Evolutionary conservation across 2,113 vertebrate species (phyloP).

Genomic region (Boulengeromyrus knoepffleri): DNA sequence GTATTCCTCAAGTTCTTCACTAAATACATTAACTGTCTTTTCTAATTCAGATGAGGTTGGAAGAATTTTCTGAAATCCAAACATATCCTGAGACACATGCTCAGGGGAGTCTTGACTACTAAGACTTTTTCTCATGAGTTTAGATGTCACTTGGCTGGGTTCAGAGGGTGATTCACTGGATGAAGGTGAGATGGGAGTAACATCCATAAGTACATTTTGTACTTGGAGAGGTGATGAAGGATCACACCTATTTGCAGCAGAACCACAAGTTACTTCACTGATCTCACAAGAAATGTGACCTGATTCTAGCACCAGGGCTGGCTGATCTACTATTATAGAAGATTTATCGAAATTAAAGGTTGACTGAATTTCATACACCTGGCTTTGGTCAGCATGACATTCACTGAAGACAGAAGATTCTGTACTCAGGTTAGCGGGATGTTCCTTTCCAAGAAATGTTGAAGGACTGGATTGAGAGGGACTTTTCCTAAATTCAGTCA

Average conservation of each 20-base stretch:
- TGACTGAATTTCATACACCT: neutral
- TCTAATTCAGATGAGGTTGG: neutral
- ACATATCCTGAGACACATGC: neutral
- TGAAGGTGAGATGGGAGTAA: neutral
- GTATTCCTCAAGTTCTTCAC: neutral
- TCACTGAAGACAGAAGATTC: neutral
- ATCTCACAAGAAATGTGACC: neutral
- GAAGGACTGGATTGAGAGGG: neutral
- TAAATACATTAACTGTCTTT: neutral
- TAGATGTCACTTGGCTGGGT: neutral
- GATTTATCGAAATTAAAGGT: neutral
- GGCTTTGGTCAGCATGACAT: neutral
- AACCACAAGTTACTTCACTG: neutral
- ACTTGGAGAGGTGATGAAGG: neutral
- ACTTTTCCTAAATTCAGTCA: neutral
- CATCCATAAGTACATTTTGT: neutral
- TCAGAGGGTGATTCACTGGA: conserved; percentile 1
- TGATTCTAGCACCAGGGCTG: neutral
- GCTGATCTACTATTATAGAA: neutral
- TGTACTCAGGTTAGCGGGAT: neutral
- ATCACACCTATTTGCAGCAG: neutral
- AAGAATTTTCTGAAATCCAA: neutral
- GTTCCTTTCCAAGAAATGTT: neutral
- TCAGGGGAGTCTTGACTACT: neutral
- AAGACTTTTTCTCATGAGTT: neutral